Evolutionary conservation across 1,140 invertebrate species (phyloP).

Genomic region (Arion vulgaris): DNA sequence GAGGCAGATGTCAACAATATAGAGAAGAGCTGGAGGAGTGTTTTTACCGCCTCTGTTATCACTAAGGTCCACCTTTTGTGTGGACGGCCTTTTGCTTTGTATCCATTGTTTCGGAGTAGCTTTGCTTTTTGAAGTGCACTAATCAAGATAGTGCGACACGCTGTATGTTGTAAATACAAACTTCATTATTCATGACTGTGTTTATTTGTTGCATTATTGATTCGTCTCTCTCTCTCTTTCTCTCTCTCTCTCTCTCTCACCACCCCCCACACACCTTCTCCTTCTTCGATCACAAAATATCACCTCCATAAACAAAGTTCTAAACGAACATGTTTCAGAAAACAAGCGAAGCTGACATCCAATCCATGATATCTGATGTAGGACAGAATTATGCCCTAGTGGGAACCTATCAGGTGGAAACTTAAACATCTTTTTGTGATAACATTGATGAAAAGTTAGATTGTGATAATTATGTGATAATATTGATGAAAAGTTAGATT

Average conservation of each 20-base stretch:
- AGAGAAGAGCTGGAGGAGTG: no score
- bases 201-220: not conserved
- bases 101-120: not conserved
- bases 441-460: no score
- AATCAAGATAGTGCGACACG: no score
- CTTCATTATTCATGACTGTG: not conserved
- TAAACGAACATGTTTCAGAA: not conserved
- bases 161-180: no score
- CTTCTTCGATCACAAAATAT: not conserved
- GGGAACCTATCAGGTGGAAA: conserved; percentile 8
- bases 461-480: no score
- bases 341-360: not conserved
- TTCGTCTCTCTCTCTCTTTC: not conserved
- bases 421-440: no score
- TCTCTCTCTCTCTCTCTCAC: not conserved
- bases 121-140: not conserved
- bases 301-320: not conserved
- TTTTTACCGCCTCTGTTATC: no score
- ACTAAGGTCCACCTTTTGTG: no score
- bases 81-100: no score
- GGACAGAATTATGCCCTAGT: not conserved
- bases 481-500: no score
- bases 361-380: not conserved
- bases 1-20: no score
- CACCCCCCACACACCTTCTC: not conserved